Evolutionary conservation across 1,140 invertebrate genomes (phyloP).

Genomic region (Chironomus striatipennis): DNA sequence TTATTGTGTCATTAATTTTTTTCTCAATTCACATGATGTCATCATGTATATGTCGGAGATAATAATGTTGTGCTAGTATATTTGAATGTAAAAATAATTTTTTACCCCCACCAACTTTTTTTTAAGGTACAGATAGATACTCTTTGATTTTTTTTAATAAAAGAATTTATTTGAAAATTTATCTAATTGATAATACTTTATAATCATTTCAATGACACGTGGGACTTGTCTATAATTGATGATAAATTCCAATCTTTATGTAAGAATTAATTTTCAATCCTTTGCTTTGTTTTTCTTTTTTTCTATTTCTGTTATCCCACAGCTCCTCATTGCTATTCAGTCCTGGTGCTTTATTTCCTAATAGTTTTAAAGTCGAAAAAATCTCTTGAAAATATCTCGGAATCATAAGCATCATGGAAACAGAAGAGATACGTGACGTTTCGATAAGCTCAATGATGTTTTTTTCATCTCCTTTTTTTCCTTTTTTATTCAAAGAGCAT

Average conservation of each 20-base stretch:
- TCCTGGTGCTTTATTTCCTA: not conserved
- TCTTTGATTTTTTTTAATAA: no score
- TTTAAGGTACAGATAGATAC: no score
- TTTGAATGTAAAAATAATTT: no score
- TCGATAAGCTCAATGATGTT: slow-evolving; percentile 12
- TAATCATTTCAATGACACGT: not conserved
- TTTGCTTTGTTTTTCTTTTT: no score
- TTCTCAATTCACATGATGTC: slow-evolving; percentile 4
- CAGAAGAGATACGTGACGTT: slow-evolving; percentile 5
- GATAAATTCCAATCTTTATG: no score
- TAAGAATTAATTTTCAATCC: no score
- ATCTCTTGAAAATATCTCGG: no score
- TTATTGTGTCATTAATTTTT: slow-evolving; percentile 6
- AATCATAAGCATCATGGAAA: not conserved
- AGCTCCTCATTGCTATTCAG: not conserved
- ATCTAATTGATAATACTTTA: not conserved
- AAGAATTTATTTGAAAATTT: not conserved
- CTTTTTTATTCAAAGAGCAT: no score
- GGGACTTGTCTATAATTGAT: not conserved
- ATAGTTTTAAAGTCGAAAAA: not conserved
- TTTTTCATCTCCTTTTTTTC: not conserved
- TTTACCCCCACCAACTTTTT: no score
- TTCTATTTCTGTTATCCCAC: no score
- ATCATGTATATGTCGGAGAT: not conserved
- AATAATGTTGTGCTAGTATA: not conserved